Base-by-base conservation (phyloP, 2,888 invertebrate species). In the Eupeodes latifasciatus region DNA sequence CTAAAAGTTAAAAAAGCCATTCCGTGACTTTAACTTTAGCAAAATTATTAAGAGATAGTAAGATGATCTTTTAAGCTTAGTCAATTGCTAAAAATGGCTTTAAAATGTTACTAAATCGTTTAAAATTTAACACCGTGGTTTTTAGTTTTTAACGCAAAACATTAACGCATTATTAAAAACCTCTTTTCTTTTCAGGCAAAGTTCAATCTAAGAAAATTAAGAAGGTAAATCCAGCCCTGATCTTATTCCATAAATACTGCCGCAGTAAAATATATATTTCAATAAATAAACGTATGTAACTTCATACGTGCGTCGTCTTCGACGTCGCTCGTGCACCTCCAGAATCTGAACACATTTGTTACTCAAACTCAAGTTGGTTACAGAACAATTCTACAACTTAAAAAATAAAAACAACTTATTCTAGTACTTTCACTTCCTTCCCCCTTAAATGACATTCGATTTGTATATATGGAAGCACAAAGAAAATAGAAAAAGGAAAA, bases 261-360 rank as follows among this genome's bases (percentile, higher is more conserved):
- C 82, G 40, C 40, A 61, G 76, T 66, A 74, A 49, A 80, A 71
- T 53, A 64, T 40, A 40, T 34, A 75, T 71, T 75, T 86, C 66
- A 59, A 66, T 81, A 77, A 77, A 83, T 64, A 72, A 72, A 40
- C 40, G 40, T 40, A 27, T 27, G 27, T 27, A 27, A 27, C 27
- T 27, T 40, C 40, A 40, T 40, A 40, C 79, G 64, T 72, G n/a
- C 27, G 27, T 2, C 27, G 27, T 27, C 27, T 1, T 27, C 2
- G 27, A 62, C 51, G 51, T 72, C 40, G 27, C 27, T 27, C 51
- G 67, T 51, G 66, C 72, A 88, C 87, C 84, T 81, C 81, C 81
- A 19, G 61, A 83, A 81, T 77, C 74, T 34, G 61, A 87, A 84
- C 84, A 84, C 84, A 87, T 87, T 87, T 87, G 87, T 87, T 77